These are phyloP conservation scores for Neosilurus hyrtlii DNA, from an alignment of 2,797 vertebrate genomes.

Conservation along the genomic window DNA sequence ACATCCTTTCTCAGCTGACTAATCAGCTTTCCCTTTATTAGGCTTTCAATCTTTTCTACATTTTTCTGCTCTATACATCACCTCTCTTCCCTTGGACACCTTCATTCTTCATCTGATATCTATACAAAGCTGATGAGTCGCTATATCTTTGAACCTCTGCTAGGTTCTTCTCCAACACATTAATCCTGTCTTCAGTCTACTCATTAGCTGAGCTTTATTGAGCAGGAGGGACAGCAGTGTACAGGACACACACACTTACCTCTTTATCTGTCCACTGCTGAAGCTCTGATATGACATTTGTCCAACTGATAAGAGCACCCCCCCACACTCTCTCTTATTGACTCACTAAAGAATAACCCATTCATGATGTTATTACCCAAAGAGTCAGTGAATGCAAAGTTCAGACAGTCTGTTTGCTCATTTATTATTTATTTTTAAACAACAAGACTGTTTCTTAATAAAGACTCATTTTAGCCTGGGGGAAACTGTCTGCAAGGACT, in stretches of 20 bases:
- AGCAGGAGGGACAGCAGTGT: neutral
- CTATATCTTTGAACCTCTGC: slow-evolving; percentile 2
- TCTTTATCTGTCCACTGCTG: slow-evolving; percentile 18
- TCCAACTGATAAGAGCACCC: slow-evolving; percentile 36
- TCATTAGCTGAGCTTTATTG: slow-evolving; percentile 16
- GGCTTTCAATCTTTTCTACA: slow-evolving; percentile 23
- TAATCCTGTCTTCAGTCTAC: slow-evolving; percentile 2
- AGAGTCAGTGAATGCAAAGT: neutral
- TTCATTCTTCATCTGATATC: slow-evolving; percentile 12
- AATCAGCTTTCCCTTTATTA: slow-evolving; percentile 19
- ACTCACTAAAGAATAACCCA: slow-evolving; percentile 28
- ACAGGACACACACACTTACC: slow-evolving; percentile 21
- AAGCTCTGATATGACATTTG: slow-evolving; percentile 23
- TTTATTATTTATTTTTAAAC: neutral
- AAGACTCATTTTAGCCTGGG: neutral
- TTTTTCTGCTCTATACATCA: slow-evolving; percentile 25
- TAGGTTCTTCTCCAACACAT: slow-evolving; percentile 18
- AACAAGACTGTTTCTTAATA: neutral
- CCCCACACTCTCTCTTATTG: slow-evolving; percentile 2
- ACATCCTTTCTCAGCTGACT: slow-evolving; percentile 11
- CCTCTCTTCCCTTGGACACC: neutral
- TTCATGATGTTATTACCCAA: slow-evolving; percentile 21
- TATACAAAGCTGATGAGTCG: neutral
- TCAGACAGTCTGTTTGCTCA: neutral
- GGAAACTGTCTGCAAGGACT: too few species aligned